Conservation (phyloP, 2,113 vertebrate species). For the Arenaria interpres region DNA sequence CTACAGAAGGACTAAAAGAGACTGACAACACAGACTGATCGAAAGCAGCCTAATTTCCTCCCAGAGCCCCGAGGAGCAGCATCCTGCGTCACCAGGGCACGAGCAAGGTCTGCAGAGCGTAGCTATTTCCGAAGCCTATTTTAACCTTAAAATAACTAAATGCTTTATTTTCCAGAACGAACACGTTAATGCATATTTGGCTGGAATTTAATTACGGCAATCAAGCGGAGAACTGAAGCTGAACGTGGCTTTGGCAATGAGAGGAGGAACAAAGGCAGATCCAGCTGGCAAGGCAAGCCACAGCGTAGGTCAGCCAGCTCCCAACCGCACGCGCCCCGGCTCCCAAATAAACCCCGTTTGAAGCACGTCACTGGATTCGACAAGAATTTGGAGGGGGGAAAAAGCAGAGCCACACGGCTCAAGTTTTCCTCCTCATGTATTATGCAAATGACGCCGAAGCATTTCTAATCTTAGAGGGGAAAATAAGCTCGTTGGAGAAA, state of each 20-base stretch:
- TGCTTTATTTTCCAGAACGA: neutral
- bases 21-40: neutral
- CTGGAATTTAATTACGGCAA: conserved; percentile 7
- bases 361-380: neutral
- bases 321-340: neutral
- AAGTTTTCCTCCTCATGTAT: neutral
- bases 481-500: neutral
- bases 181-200: neutral
- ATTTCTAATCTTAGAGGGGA: neutral
- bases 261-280: conserved; percentile 15
- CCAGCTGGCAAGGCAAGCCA: neutral
- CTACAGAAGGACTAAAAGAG: neutral
- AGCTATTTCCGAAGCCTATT: neutral
- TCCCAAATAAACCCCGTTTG: neutral
- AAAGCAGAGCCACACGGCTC: neutral
- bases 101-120: neutral
- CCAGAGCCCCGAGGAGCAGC: neutral
- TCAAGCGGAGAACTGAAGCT: neutral
- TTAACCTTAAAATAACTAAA: neutral
- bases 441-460: neutral
- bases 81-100: neutral
- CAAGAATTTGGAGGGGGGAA: neutral
- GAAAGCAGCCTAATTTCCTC: neutral
- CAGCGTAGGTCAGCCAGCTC: neutral
- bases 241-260: conserved; percentile 16